Evolutionary conservation across 2,797 vertebrate genomes (phyloP).

Genomic region (Sebastes iracundus): DNA sequence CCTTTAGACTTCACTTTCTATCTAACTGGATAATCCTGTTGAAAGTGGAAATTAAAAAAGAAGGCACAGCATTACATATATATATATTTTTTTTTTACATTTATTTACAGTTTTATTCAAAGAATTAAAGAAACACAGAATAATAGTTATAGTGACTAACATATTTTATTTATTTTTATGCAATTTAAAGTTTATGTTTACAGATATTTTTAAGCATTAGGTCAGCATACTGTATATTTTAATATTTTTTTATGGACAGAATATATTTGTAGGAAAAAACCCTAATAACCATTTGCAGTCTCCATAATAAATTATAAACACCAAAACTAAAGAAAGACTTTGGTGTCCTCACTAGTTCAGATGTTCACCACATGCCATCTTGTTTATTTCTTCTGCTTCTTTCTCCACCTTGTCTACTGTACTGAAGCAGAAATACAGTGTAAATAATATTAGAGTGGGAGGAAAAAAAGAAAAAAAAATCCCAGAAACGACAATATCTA

Average conservation of each 20-base stretch:
- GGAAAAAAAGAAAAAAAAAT: background rate
- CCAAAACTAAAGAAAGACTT: background rate
- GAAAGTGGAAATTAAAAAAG: background rate
- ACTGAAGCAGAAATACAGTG: slow-evolving; percentile 1
- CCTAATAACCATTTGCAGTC: background rate
- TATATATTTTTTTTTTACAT: too few species aligned
- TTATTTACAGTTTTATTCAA: too few species aligned
- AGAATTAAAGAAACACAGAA: background rate
- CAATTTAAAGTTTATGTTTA: background rate
- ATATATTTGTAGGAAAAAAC: background rate
- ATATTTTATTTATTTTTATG: background rate
- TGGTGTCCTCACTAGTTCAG: background rate
- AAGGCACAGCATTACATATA: background rate
- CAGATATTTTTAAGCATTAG: background rate
- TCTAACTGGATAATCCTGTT: background rate
- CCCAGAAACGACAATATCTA: slow-evolving; percentile 3
- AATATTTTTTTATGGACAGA: background rate
- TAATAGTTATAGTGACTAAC: background rate
- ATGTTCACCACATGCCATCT: background rate
- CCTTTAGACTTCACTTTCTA: too few species aligned
- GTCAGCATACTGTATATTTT: background rate
- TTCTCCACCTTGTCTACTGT: background rate
- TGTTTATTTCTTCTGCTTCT: background rate
- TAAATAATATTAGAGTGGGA: background rate
- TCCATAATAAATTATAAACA: background rate